Conservation (phyloP, 2,113 vertebrate genomes). For the Thunnus maccoyii region DNA sequence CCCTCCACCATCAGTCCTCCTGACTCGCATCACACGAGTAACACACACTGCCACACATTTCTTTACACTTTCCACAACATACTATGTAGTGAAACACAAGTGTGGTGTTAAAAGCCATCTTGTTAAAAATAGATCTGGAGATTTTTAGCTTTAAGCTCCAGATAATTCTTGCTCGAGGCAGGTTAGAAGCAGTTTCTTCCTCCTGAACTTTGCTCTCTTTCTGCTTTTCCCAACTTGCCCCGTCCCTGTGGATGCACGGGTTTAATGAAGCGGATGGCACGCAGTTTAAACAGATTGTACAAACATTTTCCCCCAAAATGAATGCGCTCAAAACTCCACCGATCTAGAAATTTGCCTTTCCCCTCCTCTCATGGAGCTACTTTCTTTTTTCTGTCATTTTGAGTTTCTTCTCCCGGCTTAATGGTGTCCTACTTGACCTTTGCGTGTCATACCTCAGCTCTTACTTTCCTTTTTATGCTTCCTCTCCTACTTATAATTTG, state of each 20-base stretch:
- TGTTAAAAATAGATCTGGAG: constrained; percentile 34
- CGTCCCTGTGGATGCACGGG: constrained; percentile 14
- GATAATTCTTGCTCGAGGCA: constrained; percentile 29
- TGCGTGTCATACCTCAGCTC: background rate
- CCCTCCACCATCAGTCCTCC: too few relatives aligned
- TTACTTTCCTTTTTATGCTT: background rate
- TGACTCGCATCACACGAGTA: background rate
- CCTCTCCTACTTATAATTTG: constrained; percentile 4
- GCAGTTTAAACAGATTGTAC: constrained; percentile 11
- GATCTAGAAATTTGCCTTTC: background rate
- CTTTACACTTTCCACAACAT: background rate
- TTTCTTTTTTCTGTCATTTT: background rate
- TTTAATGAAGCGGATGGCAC: constrained; percentile 44
- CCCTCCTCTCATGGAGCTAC: background rate
- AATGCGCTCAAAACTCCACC: background rate
- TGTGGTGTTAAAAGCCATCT: constrained; percentile 5
- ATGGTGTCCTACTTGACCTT: background rate
- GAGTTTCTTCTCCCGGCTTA: background rate
- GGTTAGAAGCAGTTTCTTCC: constrained; percentile 8
- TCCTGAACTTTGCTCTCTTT: constrained; percentile 56
- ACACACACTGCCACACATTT: background rate
- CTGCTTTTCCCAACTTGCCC: constrained; percentile 17
- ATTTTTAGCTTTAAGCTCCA: constrained; percentile 26
- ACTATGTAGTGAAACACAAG: background rate
- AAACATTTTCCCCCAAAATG: constrained; percentile 17